Evolutionary conservation across 2,888 invertebrate genomes (phyloP).

Genomic region (Neoitamus cyanurus): DNA sequence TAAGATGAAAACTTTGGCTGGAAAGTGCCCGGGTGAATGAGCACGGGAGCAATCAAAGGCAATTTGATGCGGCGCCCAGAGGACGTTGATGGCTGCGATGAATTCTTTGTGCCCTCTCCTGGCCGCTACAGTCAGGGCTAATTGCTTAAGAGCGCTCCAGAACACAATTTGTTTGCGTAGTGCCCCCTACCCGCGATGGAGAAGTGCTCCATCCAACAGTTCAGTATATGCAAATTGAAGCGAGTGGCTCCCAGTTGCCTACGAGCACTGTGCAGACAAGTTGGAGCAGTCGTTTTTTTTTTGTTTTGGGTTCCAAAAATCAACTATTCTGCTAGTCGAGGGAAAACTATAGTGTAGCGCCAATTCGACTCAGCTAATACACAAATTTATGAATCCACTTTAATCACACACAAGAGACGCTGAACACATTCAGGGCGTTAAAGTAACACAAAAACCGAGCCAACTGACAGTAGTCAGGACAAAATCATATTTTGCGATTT

Average conservation of each 20-base stretch:
- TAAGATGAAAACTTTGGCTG: background rate
- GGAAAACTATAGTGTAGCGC: no score
- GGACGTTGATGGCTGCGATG: background rate
- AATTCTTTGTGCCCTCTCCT: background rate
- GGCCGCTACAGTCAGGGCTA: background rate
- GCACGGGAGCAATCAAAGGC: background rate
- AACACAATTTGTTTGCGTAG: background rate
- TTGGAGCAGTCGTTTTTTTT: no score
- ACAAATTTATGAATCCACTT: no score
- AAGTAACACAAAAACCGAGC: no score
- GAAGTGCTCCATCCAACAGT: background rate
- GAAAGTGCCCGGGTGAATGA: background rate
- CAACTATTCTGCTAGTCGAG: no score
- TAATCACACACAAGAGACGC: no score
- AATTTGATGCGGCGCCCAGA: constrained; percentile 5
- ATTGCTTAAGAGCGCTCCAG: background rate
- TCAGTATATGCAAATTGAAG: background rate
- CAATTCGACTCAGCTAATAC: no score
- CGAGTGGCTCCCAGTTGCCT: background rate
- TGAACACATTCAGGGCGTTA: no score
- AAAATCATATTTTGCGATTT: no score
- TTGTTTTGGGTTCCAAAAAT: no score
- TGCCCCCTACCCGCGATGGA: background rate
- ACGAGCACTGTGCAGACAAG: background rate
- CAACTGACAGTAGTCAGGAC: no score